Base-by-base conservation (phyloP, 1,140 invertebrate species). In the Drosophila watanabei region DNA sequence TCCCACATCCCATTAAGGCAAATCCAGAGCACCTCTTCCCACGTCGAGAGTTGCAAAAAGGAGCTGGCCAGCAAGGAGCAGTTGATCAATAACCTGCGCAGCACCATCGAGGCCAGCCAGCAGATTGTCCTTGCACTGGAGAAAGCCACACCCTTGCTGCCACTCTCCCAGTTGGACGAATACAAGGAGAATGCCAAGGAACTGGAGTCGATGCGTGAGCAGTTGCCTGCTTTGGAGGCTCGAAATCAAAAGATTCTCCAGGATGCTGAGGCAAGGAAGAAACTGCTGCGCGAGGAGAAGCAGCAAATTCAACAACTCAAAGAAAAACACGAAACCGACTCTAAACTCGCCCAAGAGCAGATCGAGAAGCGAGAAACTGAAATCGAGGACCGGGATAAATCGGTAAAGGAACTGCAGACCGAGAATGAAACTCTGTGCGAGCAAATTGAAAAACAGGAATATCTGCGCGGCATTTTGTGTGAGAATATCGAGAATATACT, bases 111-210 rank as follows among this genome's bases (percentile, higher is more conserved):
- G 18, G 16, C 9, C 0, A 81, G 73, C 41, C 35, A 69, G 16
- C n/a, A 75, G 11, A 54, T 87, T 14, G 54, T 30, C 3, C 20
- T 56, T 3, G 63, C 83, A 2, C 51, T 92, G 4, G 72, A 87
- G n/a, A 62, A 78, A n/a, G 56, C 75, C 4, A 43, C 51, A 9
- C 63, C 82, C 9, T 56, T 76, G 9, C 20, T 90, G 5, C 61
- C 80, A 2, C 14, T 62, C 4, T 35, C 56, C 5, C 5, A 75
- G 16, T 18, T 90, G 3, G 62, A 60, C 5, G 72, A 75, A 0
- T 77, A 75, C 14, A 87, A 80, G 28, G 64, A 82, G 18, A 68
- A 43, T 18, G 18, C 59, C 5, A 92, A 90, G 48, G 43, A 59
- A 1, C 54, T 64, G 6, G 71, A 87, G 11, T 43, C 41, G 0